Evolutionary conservation across 2,888 invertebrate species (phyloP).

Genomic region (Phlogophora meticulosa): DNA sequence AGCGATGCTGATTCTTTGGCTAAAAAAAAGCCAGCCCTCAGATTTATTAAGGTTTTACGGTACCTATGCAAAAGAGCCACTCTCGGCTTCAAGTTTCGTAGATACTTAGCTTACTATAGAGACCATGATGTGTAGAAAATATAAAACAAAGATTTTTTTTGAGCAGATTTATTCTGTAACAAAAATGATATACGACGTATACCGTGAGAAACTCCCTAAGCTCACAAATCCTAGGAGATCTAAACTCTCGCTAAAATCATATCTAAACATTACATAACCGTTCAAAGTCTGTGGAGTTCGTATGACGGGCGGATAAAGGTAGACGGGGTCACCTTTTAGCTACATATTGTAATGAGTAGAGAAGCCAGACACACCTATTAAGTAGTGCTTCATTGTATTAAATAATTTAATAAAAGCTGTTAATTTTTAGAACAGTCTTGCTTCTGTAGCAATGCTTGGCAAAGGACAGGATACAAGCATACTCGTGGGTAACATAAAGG

Average conservation of each 20-base stretch:
- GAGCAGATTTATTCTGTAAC: background rate
- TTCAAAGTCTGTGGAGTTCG: conserved; percentile 58
- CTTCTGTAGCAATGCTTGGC: background rate
- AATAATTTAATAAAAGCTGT: conserved; percentile 4
- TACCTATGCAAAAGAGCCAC: too few relatives aligned
- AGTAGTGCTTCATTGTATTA: conserved; percentile 23
- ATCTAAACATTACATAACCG: conserved; percentile 39
- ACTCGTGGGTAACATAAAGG: too few relatives aligned
- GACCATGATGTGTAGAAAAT: too few relatives aligned
- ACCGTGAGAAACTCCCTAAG: background rate
- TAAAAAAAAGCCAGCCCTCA: too few relatives aligned
- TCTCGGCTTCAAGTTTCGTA: background rate
- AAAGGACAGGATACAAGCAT: background rate
- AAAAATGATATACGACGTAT: background rate
- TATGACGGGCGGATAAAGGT: conserved; percentile 66
- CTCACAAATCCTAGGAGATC: conserved; percentile 10
- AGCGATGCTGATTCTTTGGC: too few relatives aligned
- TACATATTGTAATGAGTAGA: conserved; percentile 49
- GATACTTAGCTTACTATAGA: too few relatives aligned
- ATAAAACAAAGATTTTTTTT: too few relatives aligned
- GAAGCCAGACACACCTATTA: conserved; percentile 48
- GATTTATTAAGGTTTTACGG: too few relatives aligned
- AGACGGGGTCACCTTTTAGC: conserved; percentile 75
- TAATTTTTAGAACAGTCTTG: background rate
- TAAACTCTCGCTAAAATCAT: conserved; percentile 28